Conservation (phyloP, 2,888 invertebrate species). For the Oscheius sp. region DNA sequence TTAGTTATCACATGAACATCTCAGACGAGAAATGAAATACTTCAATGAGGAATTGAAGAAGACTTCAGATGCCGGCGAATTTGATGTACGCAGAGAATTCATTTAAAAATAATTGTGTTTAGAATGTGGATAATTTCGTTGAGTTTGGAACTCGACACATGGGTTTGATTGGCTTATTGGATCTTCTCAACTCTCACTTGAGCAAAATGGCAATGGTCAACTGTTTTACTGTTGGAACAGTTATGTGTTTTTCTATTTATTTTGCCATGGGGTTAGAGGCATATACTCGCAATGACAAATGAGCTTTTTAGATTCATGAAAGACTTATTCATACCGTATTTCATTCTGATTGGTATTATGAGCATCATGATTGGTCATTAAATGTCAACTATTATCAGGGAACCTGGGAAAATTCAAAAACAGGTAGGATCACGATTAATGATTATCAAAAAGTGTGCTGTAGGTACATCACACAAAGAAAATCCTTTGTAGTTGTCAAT, state of each 20-base stretch:
- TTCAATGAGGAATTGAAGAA: conserved; percentile 29
- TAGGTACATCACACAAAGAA: conserved; percentile 11
- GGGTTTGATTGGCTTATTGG: neutral
- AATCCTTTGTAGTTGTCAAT: conserved; percentile 20
- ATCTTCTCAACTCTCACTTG: conserved; percentile 20
- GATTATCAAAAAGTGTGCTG: neutral
- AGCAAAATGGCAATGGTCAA: conserved; percentile 15
- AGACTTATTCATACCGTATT: neutral
- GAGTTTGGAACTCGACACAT: conserved; percentile 12
- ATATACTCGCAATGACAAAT: neutral
- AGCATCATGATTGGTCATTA: neutral
- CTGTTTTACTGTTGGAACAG: neutral
- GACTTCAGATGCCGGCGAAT: conserved; percentile 12
- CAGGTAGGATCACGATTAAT: neutral
- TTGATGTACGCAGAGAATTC: conserved; percentile 13
- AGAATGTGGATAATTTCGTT: conserved; percentile 12
- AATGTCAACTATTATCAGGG: conserved; percentile 1
- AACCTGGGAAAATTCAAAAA: conserved; percentile 23
- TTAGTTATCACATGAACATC: conserved; percentile 23
- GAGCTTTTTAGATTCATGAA: conserved; percentile 15
- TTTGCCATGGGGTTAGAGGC: conserved; percentile 8
- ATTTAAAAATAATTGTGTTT: neutral
- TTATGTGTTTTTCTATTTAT: conserved; percentile 14
- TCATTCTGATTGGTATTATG: neutral
- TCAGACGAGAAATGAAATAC: conserved; percentile 16